A percentile compares a stretch with the other conserved stretches of the same genome.
Evolutionary conservation across 1,140 invertebrate species (phyloP).

Genomic region (Dryas iulia): DNA sequence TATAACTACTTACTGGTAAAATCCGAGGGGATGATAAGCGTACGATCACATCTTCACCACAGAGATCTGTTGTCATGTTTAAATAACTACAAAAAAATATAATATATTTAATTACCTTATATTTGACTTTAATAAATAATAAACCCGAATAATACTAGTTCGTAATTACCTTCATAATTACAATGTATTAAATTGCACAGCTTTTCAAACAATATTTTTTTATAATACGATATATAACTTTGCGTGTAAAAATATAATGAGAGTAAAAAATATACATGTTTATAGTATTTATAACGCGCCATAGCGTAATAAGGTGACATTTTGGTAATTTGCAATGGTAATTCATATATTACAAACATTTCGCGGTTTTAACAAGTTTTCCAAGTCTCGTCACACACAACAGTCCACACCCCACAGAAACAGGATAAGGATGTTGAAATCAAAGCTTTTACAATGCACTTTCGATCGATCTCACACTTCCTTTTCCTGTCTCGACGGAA

Average conservation of each 20-base stretch:
- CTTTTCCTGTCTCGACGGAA: conserved; percentile 74
- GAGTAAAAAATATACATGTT: not conserved
- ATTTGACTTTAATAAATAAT: not conserved
- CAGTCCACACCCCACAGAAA: conserved; percentile 31
- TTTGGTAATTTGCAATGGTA: not conserved
- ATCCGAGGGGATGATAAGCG: conserved; percentile 50
- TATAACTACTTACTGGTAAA: conserved; percentile 44
- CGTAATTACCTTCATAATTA: not conserved
- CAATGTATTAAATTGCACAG: not conserved
- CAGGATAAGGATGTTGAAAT: conserved; percentile 68
- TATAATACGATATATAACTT: not conserved
- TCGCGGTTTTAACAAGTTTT: conserved; percentile 22
- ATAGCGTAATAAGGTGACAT: not conserved
- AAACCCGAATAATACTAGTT: not conserved
- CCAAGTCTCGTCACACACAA: not conserved
- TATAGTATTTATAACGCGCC: not conserved
- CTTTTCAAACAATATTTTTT: not conserved
- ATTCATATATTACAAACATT: not conserved
- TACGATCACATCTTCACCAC: conserved; percentile 55
- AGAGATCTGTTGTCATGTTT: conserved; percentile 52
- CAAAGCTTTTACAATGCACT: conserved; percentile 42
- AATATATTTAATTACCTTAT: not conserved
- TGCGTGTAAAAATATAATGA: not conserved
- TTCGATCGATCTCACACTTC: conserved; percentile 60
- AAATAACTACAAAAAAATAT: conserved; percentile 29